A percentile compares a stretch with the other conserved stretches of the same genome.
Conservation (phyloP, 1,140 invertebrate genomes). For the Rhagoletis pomonella region DNA sequence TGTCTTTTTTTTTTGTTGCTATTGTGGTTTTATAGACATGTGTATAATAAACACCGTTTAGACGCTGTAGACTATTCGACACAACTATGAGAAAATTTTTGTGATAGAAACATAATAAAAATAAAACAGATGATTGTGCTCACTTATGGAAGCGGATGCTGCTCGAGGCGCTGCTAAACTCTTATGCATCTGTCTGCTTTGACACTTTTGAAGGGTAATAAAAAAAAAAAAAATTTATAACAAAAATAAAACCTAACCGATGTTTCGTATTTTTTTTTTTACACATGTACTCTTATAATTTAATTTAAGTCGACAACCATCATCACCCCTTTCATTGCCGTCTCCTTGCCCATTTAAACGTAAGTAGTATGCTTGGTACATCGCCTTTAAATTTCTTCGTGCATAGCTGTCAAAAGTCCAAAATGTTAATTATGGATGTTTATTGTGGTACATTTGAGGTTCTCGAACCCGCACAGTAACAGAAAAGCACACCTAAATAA, state of each 20-base stretch:
- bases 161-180: background rate
- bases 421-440: background rate
- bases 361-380: background rate
- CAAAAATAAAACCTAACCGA: background rate
- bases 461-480: conserved; percentile 9
- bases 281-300: background rate
- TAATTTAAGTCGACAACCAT: background rate
- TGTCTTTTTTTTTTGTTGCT: background rate
- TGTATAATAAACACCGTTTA: background rate
- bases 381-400: background rate
- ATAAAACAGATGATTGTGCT: background rate
- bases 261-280: no score
- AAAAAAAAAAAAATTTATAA: background rate
- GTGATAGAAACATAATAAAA: background rate
- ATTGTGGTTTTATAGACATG: background rate
- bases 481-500: no score
- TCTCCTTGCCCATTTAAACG: background rate
- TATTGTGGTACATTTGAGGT: background rate
- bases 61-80: background rate
- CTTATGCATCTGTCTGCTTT: background rate
- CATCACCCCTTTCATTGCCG: background rate
- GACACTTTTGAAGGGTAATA: conserved; percentile 15
- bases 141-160: background rate
- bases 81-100: conserved; percentile 38
- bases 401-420: conserved; percentile 6